Conservation (phyloP, 2,113 vertebrate species). For the Antechinus stuartii region DNA sequence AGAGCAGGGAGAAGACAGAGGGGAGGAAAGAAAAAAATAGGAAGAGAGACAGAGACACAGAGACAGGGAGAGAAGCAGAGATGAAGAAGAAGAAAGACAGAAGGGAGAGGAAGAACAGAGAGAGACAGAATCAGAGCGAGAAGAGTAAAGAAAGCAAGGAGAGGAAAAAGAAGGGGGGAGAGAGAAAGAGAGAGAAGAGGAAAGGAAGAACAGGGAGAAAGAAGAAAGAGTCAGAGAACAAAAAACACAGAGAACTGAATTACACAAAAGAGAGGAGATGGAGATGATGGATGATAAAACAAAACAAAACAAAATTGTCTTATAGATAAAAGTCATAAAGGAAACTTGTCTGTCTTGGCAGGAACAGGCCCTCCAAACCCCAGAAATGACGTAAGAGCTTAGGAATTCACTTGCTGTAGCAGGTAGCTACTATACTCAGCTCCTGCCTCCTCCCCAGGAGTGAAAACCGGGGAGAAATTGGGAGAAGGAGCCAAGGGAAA, state of each 20-base stretch:
- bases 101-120: not conserved
- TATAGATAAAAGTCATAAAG: not conserved
- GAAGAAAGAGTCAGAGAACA: not conserved
- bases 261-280: not conserved
- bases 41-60: no score
- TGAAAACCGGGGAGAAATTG: not conserved
- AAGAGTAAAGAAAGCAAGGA: not conserved
- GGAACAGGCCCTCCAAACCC: not conserved
- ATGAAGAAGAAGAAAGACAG: not conserved
- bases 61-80: no score
- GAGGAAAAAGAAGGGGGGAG: not conserved
- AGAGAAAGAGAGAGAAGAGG: rapidly evolving
- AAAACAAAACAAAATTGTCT: not conserved
- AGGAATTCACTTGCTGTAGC: not conserved
- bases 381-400: not conserved
- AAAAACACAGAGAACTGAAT: not conserved
- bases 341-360: not conserved
- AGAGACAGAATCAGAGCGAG: not conserved
- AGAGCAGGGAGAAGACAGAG: no score
- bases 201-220: not conserved
- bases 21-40: no score
- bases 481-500: not conserved
- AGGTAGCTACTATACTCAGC: not conserved
- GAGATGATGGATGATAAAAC: not conserved
- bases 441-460: not conserved